Conservation (phyloP, 2,797 vertebrate species). For the Hafferia zeledoni region DNA sequence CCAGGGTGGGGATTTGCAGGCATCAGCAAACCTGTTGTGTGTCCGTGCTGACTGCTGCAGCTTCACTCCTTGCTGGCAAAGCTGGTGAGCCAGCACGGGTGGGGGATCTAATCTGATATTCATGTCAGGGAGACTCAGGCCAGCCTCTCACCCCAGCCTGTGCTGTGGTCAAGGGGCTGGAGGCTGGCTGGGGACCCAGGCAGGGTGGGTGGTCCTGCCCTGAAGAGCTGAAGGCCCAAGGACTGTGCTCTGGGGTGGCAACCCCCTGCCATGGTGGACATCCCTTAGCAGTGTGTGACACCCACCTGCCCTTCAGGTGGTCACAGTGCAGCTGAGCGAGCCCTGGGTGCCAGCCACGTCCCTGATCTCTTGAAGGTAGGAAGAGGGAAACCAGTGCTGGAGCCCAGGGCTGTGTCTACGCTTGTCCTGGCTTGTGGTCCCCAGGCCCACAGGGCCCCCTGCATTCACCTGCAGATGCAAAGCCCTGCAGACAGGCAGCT, state of each 20-base stretch:
- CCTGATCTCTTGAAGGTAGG: not conserved
- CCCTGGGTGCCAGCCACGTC: fast-evolving
- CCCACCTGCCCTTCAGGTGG: not conserved
- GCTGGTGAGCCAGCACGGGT: not conserved
- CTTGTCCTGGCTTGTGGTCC: not conserved
- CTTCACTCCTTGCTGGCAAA: not conserved
- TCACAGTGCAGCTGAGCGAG: not conserved
- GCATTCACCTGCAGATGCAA: not conserved
- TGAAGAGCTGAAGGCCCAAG: not conserved
- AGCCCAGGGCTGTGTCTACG: not conserved
- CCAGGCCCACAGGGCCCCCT: not conserved
- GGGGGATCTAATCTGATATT: not conserved
- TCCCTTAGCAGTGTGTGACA: not conserved
- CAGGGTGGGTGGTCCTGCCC: not conserved
- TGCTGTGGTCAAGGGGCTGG: not conserved
- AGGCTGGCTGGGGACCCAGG: not conserved
- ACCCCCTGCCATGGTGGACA: not conserved
- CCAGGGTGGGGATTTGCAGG: conserved; percentile 31
- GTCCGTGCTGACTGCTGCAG: conserved; percentile 53
- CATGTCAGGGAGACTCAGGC: not conserved
- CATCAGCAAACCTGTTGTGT: conserved; percentile 58
- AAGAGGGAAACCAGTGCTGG: not conserved
- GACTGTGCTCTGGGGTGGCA: fast-evolving
- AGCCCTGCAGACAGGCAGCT: not conserved
- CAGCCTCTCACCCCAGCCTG: not conserved